Evolutionary conservation across 2,797 vertebrate genomes (phyloP).

Genomic region (Sitta carolinensis): DNA sequence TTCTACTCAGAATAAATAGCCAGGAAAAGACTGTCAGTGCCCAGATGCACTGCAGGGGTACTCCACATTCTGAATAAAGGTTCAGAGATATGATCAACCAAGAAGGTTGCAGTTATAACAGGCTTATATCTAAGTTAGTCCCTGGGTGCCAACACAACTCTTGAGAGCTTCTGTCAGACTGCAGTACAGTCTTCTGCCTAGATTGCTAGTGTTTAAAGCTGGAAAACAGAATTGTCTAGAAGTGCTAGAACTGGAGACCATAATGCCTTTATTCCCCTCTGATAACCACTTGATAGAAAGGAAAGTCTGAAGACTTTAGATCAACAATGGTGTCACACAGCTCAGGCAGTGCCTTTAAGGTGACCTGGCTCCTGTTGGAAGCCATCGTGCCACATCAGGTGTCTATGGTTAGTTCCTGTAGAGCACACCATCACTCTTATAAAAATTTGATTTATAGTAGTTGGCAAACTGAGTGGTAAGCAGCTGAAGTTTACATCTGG

Average conservation of each 20-base stretch:
- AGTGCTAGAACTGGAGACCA: background rate
- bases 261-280: background rate
- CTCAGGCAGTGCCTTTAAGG: background rate
- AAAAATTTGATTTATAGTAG: background rate
- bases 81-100: background rate
- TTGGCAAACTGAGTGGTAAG: background rate
- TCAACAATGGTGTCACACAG: background rate
- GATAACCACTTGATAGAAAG: background rate
- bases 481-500: background rate
- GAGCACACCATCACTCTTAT: fast-evolving
- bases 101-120: background rate
- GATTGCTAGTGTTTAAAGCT: background rate
- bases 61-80: background rate
- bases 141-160: background rate
- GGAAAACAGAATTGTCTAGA: background rate
- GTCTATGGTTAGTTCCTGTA: background rate
- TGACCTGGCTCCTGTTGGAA: background rate
- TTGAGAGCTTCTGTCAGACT: background rate
- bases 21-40: background rate
- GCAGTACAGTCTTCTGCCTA: background rate
- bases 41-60: background rate
- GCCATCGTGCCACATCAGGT: background rate
- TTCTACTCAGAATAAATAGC: background rate
- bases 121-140: background rate
- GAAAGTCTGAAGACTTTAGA: background rate